A percentile compares a stretch with the other conserved stretches of the same genome.
Conservation (phyloP, 2,888 invertebrate species). For the Torymus texanus region DNA sequence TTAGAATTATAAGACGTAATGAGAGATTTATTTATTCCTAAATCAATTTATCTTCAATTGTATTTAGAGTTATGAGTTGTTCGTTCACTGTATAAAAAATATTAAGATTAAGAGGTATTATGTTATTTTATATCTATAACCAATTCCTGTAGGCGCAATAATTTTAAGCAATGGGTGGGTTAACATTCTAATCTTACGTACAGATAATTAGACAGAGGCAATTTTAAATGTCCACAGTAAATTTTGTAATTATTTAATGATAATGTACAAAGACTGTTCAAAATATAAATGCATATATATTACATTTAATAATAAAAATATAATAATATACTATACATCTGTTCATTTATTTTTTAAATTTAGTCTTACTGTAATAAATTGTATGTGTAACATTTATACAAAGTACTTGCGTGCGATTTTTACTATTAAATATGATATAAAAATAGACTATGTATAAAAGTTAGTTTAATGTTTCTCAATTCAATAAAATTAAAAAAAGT, state of each 20-base stretch:
- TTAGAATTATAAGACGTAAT: too few relatives aligned
- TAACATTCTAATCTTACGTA: too few relatives aligned
- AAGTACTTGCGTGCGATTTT: neutral
- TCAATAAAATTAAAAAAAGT: neutral
- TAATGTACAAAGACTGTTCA: constrained; percentile 47
- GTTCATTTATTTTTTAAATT: constrained; percentile 14
- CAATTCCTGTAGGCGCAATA: too few relatives aligned
- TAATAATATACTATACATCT: constrained; percentile 10
- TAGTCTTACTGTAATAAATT: constrained; percentile 8
- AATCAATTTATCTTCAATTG: too few relatives aligned
- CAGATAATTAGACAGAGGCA: too few relatives aligned
- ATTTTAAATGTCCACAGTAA: neutral
- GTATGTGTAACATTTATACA: neutral
- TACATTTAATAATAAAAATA: constrained; percentile 32
- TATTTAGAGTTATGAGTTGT: too few relatives aligned
- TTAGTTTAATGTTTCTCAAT: neutral
- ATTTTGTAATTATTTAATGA: constrained; percentile 8
- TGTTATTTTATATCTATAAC: too few relatives aligned
- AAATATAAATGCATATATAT: constrained; percentile 42
- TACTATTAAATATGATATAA: constrained; percentile 3
- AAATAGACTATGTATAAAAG: neutral
- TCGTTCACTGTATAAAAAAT: too few relatives aligned
- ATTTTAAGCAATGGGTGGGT: too few relatives aligned
- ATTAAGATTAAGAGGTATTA: too few relatives aligned
- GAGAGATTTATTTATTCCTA: too few relatives aligned